These are phyloP conservation scores for Eurytoma adleriae DNA, from an alignment of 2,888 invertebrate genomes.

Conservation along the genomic window DNA sequence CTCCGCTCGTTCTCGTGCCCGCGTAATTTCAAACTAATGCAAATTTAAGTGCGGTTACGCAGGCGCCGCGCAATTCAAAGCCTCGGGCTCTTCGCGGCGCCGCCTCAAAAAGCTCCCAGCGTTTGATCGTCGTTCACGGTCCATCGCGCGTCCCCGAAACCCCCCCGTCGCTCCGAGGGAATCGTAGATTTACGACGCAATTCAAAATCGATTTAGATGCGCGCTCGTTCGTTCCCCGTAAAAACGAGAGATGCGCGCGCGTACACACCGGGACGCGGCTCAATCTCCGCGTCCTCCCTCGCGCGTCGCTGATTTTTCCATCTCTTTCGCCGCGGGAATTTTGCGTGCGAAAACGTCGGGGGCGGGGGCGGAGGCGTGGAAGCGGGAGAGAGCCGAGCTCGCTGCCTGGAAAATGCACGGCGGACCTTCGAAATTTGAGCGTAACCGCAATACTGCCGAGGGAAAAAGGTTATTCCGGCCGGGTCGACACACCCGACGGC, in stretches of 20 bases:
- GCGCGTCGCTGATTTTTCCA: conserved; percentile 14
- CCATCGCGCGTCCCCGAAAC: conserved; percentile 28
- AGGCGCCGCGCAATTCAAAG: conserved; percentile 15
- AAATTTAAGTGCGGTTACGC: conserved; percentile 20
- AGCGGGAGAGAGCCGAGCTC: not conserved
- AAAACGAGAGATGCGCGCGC: conserved; percentile 11
- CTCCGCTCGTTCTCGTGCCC: too few species aligned
- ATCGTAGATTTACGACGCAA: conserved; percentile 38
- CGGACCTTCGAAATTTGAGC: conserved; percentile 23
- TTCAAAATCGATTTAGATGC: conserved; percentile 39
- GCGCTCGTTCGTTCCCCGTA: conserved; percentile 2
- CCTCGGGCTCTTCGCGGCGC: not conserved
- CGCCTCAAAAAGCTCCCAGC: conserved; percentile 10
- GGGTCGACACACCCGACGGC: not conserved
- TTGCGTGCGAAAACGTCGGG: not conserved
- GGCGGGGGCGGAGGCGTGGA: not conserved
- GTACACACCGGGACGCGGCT: not conserved
- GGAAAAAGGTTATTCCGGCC: not conserved
- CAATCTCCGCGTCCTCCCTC: conserved; percentile 22
- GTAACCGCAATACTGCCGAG: conserved; percentile 1
- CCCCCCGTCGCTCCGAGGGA: not conserved
- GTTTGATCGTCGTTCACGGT: conserved; percentile 33
- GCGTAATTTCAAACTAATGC: conserved; percentile 1
- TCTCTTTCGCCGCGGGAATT: not conserved
- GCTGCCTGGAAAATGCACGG: not conserved